Percentiles rank a stretch among this genome's conserved stretches.
Conservation (phyloP, 2,797 vertebrate genomes). For the Rhinella marina region DNA sequence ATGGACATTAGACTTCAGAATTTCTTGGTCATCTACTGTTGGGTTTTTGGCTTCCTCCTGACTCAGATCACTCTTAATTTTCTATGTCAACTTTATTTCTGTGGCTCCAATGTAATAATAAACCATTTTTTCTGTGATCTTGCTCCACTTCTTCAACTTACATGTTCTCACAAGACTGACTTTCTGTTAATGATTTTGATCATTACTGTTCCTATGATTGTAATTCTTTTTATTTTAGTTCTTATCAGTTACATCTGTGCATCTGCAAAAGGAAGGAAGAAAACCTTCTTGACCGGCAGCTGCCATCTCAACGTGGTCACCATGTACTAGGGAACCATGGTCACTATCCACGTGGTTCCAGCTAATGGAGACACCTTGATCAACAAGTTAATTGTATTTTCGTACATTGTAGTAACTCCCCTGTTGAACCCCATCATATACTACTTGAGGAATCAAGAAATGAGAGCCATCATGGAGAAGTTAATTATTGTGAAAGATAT, state of each 20-base stretch:
- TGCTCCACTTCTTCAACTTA: background rate
- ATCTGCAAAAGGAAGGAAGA: background rate
- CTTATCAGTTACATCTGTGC: background rate
- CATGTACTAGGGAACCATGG: background rate
- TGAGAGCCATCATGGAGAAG: background rate
- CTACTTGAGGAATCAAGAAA: background rate
- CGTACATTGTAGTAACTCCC: no score
- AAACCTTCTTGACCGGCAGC: background rate
- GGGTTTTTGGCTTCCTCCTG: background rate
- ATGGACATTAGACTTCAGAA: background rate
- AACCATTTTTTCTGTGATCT: background rate
- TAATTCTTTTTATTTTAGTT: background rate
- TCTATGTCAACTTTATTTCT: background rate
- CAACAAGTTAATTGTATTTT: background rate
- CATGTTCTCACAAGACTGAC: background rate
- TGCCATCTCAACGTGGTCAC: background rate
- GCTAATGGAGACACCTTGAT: background rate
- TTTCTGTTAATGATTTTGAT: background rate
- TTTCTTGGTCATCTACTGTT: background rate
- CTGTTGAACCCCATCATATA: no score
- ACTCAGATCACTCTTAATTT: background rate
- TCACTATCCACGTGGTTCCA: background rate
- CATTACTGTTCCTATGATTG: background rate
- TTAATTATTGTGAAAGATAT: background rate
- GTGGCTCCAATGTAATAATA: background rate